Percentiles rank a stretch among this genome's conserved stretches.
These are phyloP conservation scores for Punctoribates punctum DNA, from an alignment of 2,888 invertebrate genomes.

Conservation along the genomic window DNA sequence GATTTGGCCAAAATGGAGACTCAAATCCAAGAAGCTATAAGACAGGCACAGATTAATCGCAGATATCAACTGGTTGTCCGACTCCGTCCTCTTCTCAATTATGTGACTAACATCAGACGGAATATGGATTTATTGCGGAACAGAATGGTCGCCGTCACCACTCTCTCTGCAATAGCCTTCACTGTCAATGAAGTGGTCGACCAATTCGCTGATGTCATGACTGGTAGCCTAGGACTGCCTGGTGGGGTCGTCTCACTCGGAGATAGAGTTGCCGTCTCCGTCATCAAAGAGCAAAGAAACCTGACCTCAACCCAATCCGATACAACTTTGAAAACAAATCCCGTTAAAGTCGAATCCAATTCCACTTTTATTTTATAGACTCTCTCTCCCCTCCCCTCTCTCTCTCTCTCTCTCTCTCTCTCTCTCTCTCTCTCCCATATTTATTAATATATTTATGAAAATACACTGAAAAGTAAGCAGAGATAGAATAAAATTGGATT, in stretches of 20 bases:
- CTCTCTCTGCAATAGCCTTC: slow-evolving; percentile 25
- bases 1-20: slow-evolving; percentile 40
- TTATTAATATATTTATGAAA: no score
- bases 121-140: slow-evolving; percentile 33
- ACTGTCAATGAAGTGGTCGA: slow-evolving; percentile 39
- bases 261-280: not conserved
- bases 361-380: not conserved
- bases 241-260: not conserved
- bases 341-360: not conserved
- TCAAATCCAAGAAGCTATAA: slow-evolving; percentile 37
- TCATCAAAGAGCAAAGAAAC: not conserved
- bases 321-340: not conserved
- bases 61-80: slow-evolving; percentile 35
- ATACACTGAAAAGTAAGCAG: no score
- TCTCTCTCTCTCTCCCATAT: no score
- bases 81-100: slow-evolving; percentile 30
- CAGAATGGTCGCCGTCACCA: slow-evolving; percentile 37
- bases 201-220: slow-evolving; percentile 39
- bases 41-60: slow-evolving; percentile 31
- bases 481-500: no score
- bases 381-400: no score
- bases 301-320: not conserved
- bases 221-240: slow-evolving; percentile 2
- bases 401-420: no score
- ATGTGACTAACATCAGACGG: slow-evolving; percentile 29